Evolutionary conservation across 2,113 vertebrate species (phyloP).

Genomic region (Vulpes ferrilata): DNA sequence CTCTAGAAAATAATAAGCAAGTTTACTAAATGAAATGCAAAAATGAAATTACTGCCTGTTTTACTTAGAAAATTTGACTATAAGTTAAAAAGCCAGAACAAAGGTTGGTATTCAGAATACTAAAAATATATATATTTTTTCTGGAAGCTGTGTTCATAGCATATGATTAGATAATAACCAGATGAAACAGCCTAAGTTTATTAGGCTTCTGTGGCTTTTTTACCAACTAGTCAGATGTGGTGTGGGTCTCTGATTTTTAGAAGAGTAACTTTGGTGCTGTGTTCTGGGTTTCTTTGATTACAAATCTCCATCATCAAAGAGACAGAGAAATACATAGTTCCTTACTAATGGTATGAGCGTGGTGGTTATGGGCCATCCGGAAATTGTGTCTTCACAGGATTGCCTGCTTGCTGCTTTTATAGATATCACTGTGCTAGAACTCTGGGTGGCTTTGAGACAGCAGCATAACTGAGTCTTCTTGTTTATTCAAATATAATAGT

Average conservation of each 20-base stretch:
- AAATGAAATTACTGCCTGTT: background rate
- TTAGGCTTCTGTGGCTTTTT: background rate
- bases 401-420: background rate
- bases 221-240: background rate
- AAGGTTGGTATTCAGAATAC: background rate
- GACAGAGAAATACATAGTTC: background rate
- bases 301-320: background rate
- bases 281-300: background rate
- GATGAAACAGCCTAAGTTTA: background rate
- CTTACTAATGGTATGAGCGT: background rate
- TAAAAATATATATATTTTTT: background rate
- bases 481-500: background rate
- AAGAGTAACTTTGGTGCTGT: background rate
- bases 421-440: background rate
- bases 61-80: background rate
- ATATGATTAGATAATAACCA: background rate
- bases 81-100: constrained; percentile 18
- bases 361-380: background rate
- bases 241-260: background rate
- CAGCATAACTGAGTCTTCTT: background rate
- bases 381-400: background rate
- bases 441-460: background rate
- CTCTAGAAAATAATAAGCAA: background rate
- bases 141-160: background rate
- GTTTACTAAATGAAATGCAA: constrained; percentile 4